These are phyloP conservation scores for Euphysa ruthae DNA, from an alignment of 30 jellyfish, hydroid and myxozoan species.

Conservation along the genomic window DNA sequence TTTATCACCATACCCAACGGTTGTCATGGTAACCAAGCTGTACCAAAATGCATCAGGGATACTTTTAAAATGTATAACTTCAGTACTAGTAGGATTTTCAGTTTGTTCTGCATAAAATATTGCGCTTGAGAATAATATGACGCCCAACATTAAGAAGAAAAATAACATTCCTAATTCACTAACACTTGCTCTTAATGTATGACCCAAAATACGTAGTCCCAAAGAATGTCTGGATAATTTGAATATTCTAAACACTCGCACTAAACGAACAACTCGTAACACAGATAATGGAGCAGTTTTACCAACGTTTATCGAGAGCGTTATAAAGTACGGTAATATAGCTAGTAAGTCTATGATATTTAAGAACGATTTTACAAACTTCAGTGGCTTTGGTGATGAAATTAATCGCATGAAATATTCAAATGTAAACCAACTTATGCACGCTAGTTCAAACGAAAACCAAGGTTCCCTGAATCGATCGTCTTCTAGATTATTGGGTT, in stretches of 20 bases:
- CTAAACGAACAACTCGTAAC: slow-evolving; percentile 81
- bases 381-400: slow-evolving; percentile 66
- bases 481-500: background rate
- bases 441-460: slow-evolving; percentile 70
- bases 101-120: slow-evolving; percentile 81
- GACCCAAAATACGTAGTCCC: slow-evolving; percentile 90
- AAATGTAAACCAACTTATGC: slow-evolving; percentile 81
- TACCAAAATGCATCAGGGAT: slow-evolving; percentile 97
- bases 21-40: slow-evolving; percentile 90
- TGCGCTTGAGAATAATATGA: slow-evolving; percentile 86
- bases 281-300: slow-evolving; percentile 90
- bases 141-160: slow-evolving; percentile 74
- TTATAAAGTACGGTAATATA: slow-evolving; percentile 79
- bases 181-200: slow-evolving; percentile 79
- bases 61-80: slow-evolving; percentile 32
- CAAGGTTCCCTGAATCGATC: slow-evolving; percentile 53
- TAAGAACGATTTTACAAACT: slow-evolving; percentile 59
- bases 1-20: slow-evolving; percentile 95
- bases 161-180: slow-evolving; percentile 83
- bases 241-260: slow-evolving; percentile 84
- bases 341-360: slow-evolving; percentile 82
- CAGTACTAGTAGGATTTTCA: too few relatives aligned
- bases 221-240: slow-evolving; percentile 87
- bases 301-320: slow-evolving; percentile 64
- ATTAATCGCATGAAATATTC: slow-evolving; percentile 66